Conservation (phyloP, 2,113 vertebrate genomes). For the Proterorhinus semilunaris region DNA sequence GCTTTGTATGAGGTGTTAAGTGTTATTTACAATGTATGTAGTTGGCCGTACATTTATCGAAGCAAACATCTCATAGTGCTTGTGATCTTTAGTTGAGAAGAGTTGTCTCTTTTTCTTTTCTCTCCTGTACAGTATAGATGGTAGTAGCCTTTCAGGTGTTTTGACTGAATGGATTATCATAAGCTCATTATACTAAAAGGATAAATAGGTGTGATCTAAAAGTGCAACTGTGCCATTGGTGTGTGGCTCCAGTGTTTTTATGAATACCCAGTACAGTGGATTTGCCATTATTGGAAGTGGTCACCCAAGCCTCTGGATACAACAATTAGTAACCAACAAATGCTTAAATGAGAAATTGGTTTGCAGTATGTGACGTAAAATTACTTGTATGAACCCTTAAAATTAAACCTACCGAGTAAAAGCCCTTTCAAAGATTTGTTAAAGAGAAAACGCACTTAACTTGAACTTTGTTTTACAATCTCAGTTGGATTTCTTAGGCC, state of each 20-base stretch:
- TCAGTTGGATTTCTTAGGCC: slow-evolving; percentile 33
- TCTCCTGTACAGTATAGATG: background rate
- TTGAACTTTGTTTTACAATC: slow-evolving; percentile 27
- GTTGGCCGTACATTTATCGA: too few species aligned
- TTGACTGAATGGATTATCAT: slow-evolving; percentile 37
- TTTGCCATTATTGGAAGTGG: background rate
- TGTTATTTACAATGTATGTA: too few species aligned
- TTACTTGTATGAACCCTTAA: background rate
- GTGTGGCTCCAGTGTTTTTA: background rate
- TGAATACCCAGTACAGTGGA: too few species aligned
- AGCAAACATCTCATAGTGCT: too few species aligned
- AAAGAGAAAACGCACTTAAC: slow-evolving; percentile 2
- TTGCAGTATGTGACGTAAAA: background rate
- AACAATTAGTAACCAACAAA: background rate
- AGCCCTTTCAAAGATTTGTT: background rate
- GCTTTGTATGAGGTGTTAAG: too few species aligned
- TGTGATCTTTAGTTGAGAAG: background rate
- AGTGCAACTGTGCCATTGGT: slow-evolving; percentile 81
- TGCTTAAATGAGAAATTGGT: background rate
- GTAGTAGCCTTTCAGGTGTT: background rate
- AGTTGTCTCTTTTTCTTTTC: background rate
- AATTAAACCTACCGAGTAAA: background rate
- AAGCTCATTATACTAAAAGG: slow-evolving; percentile 91
- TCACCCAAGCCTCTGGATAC: too few species aligned
- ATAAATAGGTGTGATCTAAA: slow-evolving; percentile 92